A percentile compares a stretch with the other conserved stretches of the same genome.
Conservation (phyloP, 2,113 vertebrate genomes). For the Bucco capensis region DNA sequence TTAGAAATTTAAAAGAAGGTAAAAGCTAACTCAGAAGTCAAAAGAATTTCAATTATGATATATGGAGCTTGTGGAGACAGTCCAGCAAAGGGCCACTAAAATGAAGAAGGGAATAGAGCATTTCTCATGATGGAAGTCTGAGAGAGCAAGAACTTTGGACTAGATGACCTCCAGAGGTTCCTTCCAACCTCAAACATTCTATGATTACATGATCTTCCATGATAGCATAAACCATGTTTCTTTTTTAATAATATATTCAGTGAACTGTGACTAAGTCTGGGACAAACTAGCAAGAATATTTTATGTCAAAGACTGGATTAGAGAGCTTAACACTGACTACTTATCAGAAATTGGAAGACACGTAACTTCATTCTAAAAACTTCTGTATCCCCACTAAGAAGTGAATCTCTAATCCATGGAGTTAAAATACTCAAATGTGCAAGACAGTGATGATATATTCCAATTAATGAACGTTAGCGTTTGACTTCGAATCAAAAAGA, state of each 20-base stretch:
- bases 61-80: background rate
- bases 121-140: background rate
- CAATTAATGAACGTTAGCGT: background rate
- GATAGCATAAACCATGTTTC: background rate
- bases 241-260: background rate
- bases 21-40: background rate
- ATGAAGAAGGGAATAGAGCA: background rate
- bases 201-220: background rate
- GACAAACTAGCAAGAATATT: background rate
- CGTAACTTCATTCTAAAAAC: background rate
- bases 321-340: background rate
- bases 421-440: background rate
- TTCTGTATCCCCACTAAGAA: background rate
- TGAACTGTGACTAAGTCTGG: background rate
- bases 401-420: background rate
- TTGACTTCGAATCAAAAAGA: background rate
- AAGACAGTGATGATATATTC: background rate
- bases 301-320: background rate
- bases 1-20: background rate
- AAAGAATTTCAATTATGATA: background rate
- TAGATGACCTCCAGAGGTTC: background rate
- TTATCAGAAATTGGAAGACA: background rate
- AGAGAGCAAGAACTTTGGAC: background rate
- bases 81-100: background rate
- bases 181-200: background rate